Conservation (phyloP, 1,140 invertebrate species). For the Tetramorium simillimum region DNA sequence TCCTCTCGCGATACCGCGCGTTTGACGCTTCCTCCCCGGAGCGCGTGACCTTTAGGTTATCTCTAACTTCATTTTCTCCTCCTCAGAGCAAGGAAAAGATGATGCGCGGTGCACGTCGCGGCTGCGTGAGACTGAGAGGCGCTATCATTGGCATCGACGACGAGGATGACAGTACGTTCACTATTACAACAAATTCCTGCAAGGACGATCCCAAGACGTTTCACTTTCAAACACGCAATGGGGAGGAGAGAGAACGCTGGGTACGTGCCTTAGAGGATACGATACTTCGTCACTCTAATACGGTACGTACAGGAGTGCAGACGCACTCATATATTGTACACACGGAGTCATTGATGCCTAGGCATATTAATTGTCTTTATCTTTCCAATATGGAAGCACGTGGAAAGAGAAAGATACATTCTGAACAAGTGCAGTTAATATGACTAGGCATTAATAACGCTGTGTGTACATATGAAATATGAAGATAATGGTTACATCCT, state of each 20-base stretch:
- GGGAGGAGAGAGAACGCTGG: conserved; percentile 98
- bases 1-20: background rate
- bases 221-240: conserved; percentile 97
- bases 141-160: conserved; percentile 99
- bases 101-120: conserved; percentile 97
- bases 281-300: conserved; percentile 92
- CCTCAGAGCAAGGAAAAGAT: conserved; percentile 98
- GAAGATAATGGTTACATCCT: background rate
- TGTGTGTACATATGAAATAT: too few species aligned
- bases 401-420: too few species aligned
- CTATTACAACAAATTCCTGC: conserved; percentile 93
- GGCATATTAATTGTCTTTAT: too few species aligned
- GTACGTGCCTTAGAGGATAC: conserved; percentile 97
- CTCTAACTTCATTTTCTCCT: background rate
- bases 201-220: conserved; percentile 97
- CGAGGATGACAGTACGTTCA: conserved; percentile 99
- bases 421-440: too few species aligned
- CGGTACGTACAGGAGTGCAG: conserved; percentile 80
- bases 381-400: too few species aligned
- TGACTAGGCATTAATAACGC: too few species aligned
- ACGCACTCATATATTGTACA: background rate
- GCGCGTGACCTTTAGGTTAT: background rate
- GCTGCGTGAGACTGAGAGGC: conserved; percentile 97
- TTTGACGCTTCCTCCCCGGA: background rate
- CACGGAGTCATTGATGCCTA: too few species aligned